Base-by-base conservation (phyloP, 2,797 vertebrate species). In the Takifugu ocellatus region DNA sequence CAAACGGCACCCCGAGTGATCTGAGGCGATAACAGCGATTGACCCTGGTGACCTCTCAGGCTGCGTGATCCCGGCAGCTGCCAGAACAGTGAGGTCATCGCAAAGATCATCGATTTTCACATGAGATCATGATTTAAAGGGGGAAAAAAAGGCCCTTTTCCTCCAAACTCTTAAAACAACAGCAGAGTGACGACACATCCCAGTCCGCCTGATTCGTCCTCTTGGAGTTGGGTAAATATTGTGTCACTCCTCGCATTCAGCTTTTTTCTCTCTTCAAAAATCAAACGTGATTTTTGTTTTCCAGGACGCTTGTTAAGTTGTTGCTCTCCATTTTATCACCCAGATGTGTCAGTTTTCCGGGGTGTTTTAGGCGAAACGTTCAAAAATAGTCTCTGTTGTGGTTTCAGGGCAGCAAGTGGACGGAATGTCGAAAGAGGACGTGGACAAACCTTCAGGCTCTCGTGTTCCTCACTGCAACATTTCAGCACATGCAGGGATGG, bases 221-320 rank as follows among this genome's bases (percentile, higher is more conserved):
- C 70, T 3, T 75, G 49, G 70, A 66, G 72, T 69, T 74, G 1
- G 21, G 73, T 82, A 82, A 86, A 88, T 81, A 79, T 83, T 80
- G 76, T 75, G 81, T 82, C 62, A 68, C 64, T 31, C 66, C 51
- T 36, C 73, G 74, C 56, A 70, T 72, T 62, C 43, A 16, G 43
- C n/a, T 45, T 16, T 17, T 45, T 44, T 39, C 3, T 25, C 61
- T 59, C 21, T 26, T 63, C 56, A 1, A 10, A 44, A 45, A 17
- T 9, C 4, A 45, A 45, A 45, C n/a, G 2, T 45, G 2, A n/a
- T 45, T 45, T 45, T 45, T 44, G 3, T 43, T 43, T 43, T 11
- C 42, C 42, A 17, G 15, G 16, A 45, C 7, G 43, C 43, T n/a
- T 44, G n/a, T 45, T 16, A 4, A n/a, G 43, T 11, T 33, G 33